phyloP scores from a whole-genome alignment of 2,888 invertebrate genomes.

The Hirudinaria manillensis region DNA sequence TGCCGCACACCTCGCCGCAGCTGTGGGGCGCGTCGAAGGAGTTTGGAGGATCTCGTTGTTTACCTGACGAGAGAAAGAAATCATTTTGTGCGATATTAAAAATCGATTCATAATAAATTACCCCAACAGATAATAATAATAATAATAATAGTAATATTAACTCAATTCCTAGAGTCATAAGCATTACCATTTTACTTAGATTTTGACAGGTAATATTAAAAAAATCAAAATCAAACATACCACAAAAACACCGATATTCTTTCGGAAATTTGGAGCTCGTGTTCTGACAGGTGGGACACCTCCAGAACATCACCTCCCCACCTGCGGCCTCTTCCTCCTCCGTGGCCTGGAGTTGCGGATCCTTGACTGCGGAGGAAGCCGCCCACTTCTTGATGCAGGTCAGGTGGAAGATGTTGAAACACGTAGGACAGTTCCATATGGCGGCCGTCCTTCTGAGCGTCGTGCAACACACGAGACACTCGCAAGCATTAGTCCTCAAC shows the following conservation, averaged over 20 bases:
- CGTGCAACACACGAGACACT: conserved; percentile 92
- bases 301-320: conserved; percentile 67
- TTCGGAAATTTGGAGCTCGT: conserved; percentile 65
- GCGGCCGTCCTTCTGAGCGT: conserved; percentile 71
- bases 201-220: neutral
- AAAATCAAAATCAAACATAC: conserved; percentile 58
- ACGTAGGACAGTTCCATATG: conserved; percentile 84
- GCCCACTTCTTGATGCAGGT: conserved; percentile 88
- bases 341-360: neutral
- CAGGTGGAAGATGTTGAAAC: conserved; percentile 86
- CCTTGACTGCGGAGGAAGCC: conserved; percentile 37
- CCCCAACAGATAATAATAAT: neutral
- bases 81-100: neutral
- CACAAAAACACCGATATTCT: conserved; percentile 85
- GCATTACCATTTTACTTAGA: no score
- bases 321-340: conserved; percentile 37
- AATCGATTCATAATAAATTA: neutral
- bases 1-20: conserved; percentile 80
- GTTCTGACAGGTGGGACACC: conserved; percentile 92
- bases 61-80: conserved; percentile 41
- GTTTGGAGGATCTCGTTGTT: conserved; percentile 55
- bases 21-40: conserved; percentile 78
- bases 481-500: conserved; percentile 72
- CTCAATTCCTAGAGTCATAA: no score
- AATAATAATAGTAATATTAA: neutral